A percentile compares a stretch with the other conserved stretches of the same genome.
Conservation (phyloP, 2,113 vertebrate species). For the Malaclemys terrapin region DNA sequence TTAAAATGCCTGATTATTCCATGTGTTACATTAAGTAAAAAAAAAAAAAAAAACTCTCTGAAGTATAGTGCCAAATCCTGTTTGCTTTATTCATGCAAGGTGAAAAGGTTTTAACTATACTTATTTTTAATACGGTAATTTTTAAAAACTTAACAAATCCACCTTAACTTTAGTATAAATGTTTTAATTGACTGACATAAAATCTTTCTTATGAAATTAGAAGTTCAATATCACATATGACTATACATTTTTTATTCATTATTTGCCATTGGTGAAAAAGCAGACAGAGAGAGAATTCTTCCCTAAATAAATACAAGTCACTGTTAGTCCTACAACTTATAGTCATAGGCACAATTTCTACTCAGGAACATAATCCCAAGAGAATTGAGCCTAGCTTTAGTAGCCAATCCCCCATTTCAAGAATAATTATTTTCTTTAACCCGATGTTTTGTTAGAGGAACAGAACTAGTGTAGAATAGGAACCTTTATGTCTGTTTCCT, state of each 20-base stretch:
- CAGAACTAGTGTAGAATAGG: not conserved
- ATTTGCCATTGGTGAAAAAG: constrained; percentile 49
- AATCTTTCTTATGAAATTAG: constrained; percentile 35
- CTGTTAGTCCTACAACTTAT: constrained; percentile 47
- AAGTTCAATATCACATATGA: constrained; percentile 43
- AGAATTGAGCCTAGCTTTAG: constrained; percentile 15
- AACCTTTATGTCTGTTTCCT: not conserved
- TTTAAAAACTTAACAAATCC: not conserved
- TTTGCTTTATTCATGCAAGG: not conserved
- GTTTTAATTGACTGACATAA: constrained; percentile 41
- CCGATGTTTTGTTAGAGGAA: not conserved
- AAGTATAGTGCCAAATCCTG: not conserved
- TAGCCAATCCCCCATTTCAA: not conserved
- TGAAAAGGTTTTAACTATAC: constrained; percentile 12
- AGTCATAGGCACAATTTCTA: constrained; percentile 33
- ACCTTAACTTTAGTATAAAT: constrained; percentile 40
- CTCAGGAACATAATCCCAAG: not conserved
- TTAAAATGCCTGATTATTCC: constrained; percentile 17
- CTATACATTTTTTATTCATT: constrained; percentile 47
- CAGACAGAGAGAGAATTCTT: constrained; percentile 2
- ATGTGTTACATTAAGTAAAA: not conserved
- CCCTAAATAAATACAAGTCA: constrained; percentile 15
- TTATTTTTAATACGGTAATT: not conserved
- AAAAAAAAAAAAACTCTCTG: too few species aligned
- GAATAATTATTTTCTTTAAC: not conserved